Conservation (phyloP, 2,113 vertebrate genomes). For the Morone saxatilis region DNA sequence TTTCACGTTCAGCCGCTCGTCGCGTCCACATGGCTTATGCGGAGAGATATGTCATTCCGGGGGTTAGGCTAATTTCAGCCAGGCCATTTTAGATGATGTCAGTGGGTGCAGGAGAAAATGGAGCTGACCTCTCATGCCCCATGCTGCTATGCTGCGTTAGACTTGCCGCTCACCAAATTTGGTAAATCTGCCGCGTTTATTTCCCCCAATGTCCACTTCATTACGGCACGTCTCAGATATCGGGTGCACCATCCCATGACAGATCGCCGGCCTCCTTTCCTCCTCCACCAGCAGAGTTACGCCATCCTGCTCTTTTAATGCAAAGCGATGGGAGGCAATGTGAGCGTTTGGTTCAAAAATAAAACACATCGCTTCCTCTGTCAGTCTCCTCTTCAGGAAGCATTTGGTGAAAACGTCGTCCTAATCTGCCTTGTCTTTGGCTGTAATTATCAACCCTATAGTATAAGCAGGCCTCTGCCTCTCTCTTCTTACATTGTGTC, state of each 20-base stretch:
- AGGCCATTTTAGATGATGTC: slow-evolving; percentile 77
- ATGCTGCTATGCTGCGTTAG: slow-evolving; percentile 72
- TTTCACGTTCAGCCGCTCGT: slow-evolving; percentile 81
- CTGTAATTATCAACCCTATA: slow-evolving; percentile 81
- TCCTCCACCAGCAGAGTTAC: slow-evolving; percentile 53
- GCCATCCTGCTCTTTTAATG: slow-evolving; percentile 61
- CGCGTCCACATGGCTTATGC: slow-evolving; percentile 70
- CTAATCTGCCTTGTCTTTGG: slow-evolving; percentile 82
- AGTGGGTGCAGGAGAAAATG: slow-evolving; percentile 69
- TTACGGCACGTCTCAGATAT: slow-evolving; percentile 65
- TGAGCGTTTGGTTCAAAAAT: slow-evolving; percentile 72
- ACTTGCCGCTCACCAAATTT: slow-evolving; percentile 72
- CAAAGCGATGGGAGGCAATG: slow-evolving; percentile 65
- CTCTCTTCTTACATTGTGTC: slow-evolving; percentile 77
- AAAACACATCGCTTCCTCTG: slow-evolving; percentile 67
- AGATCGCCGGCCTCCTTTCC: slow-evolving; percentile 59
- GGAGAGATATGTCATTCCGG: slow-evolving; percentile 81
- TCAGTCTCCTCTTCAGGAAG: slow-evolving; percentile 74
- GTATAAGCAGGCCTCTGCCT: slow-evolving; percentile 71
- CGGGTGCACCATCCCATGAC: slow-evolving; percentile 71
- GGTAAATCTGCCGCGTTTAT: slow-evolving; percentile 73
- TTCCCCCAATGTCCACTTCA: slow-evolving; percentile 73
- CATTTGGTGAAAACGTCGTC: slow-evolving; percentile 65
- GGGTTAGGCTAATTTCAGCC: slow-evolving; percentile 82
- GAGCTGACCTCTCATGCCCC: slow-evolving; percentile 78